These are phyloP conservation scores for Pygoscelis antarcticus DNA, from an alignment of 2,113 vertebrate species.

Conservation along the genomic window DNA sequence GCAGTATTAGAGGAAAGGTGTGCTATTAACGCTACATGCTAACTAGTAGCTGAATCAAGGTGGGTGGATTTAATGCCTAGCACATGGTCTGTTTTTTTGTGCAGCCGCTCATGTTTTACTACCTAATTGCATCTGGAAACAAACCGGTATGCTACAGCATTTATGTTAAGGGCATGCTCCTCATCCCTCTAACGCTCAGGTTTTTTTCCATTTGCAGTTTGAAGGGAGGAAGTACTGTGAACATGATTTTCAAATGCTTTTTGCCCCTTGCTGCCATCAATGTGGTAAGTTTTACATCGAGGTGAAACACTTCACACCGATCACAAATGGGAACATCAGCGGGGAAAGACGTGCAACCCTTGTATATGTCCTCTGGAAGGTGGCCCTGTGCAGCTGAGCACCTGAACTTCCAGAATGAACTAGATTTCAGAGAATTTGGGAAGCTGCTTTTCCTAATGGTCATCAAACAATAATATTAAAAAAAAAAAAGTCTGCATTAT, in stretches of 20 bases:
- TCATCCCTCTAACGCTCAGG: not conserved
- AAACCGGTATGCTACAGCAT: not conserved
- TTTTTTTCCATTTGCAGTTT: conserved; percentile 81
- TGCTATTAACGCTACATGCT: not conserved
- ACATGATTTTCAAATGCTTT: conserved; percentile 99
- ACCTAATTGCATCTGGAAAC: not conserved
- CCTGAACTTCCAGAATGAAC: not conserved
- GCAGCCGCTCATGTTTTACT: not conserved
- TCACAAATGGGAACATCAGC: not conserved
- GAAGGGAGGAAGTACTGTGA: conserved; percentile 98
- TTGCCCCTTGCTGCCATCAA: conserved; percentile 96
- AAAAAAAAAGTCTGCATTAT: not conserved
- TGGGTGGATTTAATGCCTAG: not conserved
- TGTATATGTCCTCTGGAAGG: not conserved
- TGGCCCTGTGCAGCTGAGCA: not conserved
- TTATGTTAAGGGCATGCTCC: not conserved
- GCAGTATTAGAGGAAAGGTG: not conserved
- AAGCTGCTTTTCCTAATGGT: not conserved
- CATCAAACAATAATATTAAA: not conserved
- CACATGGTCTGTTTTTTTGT: not conserved
- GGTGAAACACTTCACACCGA: not conserved
- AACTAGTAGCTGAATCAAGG: not conserved
- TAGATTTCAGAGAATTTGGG: not conserved
- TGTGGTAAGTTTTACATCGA: conserved; percentile 86
- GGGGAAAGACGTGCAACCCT: not conserved